These are phyloP conservation scores for Parasteatoda lunata DNA, from an alignment of 2,888 invertebrate genomes.

Conservation along the genomic window DNA sequence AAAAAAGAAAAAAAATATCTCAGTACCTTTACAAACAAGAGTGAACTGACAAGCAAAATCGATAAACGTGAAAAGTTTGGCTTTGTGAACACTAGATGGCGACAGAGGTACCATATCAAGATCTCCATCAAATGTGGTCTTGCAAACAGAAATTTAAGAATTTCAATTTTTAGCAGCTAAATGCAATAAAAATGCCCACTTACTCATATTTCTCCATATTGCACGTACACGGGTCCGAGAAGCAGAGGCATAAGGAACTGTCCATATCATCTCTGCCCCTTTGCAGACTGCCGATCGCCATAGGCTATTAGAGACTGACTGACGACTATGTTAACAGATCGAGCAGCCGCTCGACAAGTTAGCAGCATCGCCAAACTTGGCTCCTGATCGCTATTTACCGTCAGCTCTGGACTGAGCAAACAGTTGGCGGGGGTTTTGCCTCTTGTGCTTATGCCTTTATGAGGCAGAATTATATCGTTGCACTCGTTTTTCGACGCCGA, in stretches of 20 bases:
- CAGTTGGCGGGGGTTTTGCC: constrained; percentile 66
- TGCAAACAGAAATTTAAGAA: background rate
- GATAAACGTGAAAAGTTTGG: constrained; percentile 27
- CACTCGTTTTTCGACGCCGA: constrained; percentile 39
- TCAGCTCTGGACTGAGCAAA: constrained; percentile 59
- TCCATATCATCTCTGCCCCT: constrained; percentile 63
- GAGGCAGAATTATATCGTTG: constrained; percentile 53
- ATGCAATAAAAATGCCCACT: constrained; percentile 32
- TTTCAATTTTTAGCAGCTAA: constrained; percentile 6
- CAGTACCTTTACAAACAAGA: constrained; percentile 67
- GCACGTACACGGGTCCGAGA: constrained; percentile 60
- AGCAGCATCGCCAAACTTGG: constrained; percentile 65
- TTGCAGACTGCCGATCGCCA: constrained; percentile 61
- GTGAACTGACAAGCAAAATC: constrained; percentile 61
- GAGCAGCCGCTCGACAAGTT: constrained; percentile 60
- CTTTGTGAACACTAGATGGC: constrained; percentile 54
- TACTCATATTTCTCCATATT: constrained; percentile 58
- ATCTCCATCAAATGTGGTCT: background rate
- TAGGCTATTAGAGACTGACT: constrained; percentile 65
- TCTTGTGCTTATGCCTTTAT: constrained; percentile 43
- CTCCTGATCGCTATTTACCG: constrained; percentile 65
- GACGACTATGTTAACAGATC: constrained; percentile 69
- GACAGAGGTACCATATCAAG: constrained; percentile 29
- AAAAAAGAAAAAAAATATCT: constrained; percentile 31
- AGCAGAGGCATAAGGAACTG: constrained; percentile 60